phyloP scores from a whole-genome alignment of 2,888 invertebrate species.

The Campoplex nolae region DNA sequence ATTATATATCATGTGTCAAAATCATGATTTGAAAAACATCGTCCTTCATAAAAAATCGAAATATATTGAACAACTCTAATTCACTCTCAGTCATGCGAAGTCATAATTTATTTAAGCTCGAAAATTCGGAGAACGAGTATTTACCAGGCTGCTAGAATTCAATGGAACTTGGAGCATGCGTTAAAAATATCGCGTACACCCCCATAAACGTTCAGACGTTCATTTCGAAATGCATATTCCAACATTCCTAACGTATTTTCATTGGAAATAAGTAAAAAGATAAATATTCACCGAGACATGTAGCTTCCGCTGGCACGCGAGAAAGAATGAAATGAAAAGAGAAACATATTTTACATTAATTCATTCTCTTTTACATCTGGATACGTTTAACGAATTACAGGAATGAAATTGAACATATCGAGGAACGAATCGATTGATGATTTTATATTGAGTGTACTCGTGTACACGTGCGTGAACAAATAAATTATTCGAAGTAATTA shows the following conservation, averaged over 20 bases:
- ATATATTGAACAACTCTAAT: neutral
- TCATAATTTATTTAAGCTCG: too few species aligned
- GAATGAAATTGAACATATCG: neutral
- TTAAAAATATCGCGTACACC: too few species aligned
- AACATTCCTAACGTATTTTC: too few species aligned
- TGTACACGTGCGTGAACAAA: neutral
- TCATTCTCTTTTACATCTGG: neutral
- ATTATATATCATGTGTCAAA: neutral
- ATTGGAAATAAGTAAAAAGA: too few species aligned
- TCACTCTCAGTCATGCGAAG: too few species aligned
- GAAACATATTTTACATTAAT: neutral
- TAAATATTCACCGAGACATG: too few species aligned
- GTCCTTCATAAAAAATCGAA: neutral
- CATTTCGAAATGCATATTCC: too few species aligned
- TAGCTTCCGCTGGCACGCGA: too few species aligned
- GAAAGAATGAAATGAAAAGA: neutral
- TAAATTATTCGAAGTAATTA: slow-evolving; percentile 45
- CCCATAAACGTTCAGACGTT: too few species aligned
- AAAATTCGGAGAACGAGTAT: too few species aligned
- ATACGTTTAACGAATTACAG: neutral
- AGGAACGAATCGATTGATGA: slow-evolving; percentile 24
- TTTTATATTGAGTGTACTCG: neutral
- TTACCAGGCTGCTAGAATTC: too few species aligned
- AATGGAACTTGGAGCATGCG: too few species aligned
- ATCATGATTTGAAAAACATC: neutral